These are phyloP conservation scores for Dynastes hyllus DNA, from an alignment of 2,888 invertebrate genomes.

Conservation along the genomic window DNA sequence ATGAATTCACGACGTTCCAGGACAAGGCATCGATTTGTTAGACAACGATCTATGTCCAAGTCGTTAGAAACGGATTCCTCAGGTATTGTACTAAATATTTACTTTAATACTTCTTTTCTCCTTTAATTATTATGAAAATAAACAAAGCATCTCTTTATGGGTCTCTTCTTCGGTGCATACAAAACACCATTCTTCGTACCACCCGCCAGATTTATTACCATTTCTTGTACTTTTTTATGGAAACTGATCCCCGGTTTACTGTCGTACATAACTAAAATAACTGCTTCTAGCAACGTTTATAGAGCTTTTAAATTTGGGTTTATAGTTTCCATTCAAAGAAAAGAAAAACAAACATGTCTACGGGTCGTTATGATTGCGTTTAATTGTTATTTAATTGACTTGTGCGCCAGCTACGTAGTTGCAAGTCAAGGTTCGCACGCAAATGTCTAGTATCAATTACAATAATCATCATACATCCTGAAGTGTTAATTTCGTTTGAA, in stretches of 20 bases:
- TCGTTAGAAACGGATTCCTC: constrained; percentile 63
- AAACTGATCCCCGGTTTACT: not conserved
- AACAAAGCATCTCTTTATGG: not conserved
- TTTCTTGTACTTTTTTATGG: constrained; percentile 9
- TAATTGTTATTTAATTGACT: constrained; percentile 18
- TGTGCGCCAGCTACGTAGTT: not conserved
- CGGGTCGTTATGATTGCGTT: constrained; percentile 17
- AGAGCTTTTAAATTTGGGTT: constrained; percentile 6
- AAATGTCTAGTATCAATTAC: not conserved
- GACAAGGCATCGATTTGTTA: constrained; percentile 68
- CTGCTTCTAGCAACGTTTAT: constrained; percentile 21
- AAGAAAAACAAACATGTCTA: constrained; percentile 3
- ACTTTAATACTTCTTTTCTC: not conserved
- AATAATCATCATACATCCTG: not conserved
- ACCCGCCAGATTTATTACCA: not conserved
- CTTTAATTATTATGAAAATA: not conserved
- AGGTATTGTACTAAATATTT: not conserved
- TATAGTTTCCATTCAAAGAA: constrained; percentile 22
- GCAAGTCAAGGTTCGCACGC: constrained; percentile 10
- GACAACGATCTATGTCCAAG: constrained; percentile 73
- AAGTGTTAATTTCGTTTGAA: not conserved
- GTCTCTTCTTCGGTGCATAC: not conserved
- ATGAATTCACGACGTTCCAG: constrained; percentile 73
- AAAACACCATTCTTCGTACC: too few relatives aligned
- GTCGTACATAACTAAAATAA: constrained; percentile 21